Percentiles rank a stretch among this genome's conserved stretches.
Evolutionary conservation across 2,888 invertebrate species (phyloP).

Genomic region (Cecidostiba fungosa): DNA sequence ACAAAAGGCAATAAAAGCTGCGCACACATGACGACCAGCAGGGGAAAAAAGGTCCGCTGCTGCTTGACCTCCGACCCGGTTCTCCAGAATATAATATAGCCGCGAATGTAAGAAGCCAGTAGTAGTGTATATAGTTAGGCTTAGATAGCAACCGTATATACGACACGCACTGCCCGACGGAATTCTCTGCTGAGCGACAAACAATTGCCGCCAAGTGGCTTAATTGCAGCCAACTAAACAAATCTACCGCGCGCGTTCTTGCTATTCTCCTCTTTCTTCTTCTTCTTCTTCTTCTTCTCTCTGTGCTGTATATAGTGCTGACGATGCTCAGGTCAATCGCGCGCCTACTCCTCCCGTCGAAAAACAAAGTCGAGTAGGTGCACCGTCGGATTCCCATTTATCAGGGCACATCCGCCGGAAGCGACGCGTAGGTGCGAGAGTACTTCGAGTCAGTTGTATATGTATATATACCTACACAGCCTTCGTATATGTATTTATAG

Average conservation of each 20-base stretch:
- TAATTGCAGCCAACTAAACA: constrained; percentile 81
- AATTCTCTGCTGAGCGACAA: constrained; percentile 79
- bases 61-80: constrained; percentile 71
- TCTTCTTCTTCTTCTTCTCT: not conserved
- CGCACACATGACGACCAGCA: not conserved
- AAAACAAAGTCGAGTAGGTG: constrained; percentile 29
- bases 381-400: constrained; percentile 77
- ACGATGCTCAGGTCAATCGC: constrained; percentile 8
- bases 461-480: not conserved
- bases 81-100: constrained; percentile 65
- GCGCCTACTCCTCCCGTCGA: constrained; percentile 23
- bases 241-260: constrained; percentile 67
- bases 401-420: constrained; percentile 79
- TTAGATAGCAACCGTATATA: constrained; percentile 44
- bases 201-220: constrained; percentile 81
- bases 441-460: constrained; percentile 55
- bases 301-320: not conserved
- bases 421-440: constrained; percentile 78
- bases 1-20: constrained; percentile 64
- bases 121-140: not conserved
- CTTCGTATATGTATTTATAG: not conserved
- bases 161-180: constrained; percentile 75
- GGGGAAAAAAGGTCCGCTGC: constrained; percentile 48
- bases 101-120: not conserved
- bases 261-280: not conserved